Evolutionary conservation across 2,888 invertebrate species (phyloP).

Genomic region (Protonemura montana): DNA sequence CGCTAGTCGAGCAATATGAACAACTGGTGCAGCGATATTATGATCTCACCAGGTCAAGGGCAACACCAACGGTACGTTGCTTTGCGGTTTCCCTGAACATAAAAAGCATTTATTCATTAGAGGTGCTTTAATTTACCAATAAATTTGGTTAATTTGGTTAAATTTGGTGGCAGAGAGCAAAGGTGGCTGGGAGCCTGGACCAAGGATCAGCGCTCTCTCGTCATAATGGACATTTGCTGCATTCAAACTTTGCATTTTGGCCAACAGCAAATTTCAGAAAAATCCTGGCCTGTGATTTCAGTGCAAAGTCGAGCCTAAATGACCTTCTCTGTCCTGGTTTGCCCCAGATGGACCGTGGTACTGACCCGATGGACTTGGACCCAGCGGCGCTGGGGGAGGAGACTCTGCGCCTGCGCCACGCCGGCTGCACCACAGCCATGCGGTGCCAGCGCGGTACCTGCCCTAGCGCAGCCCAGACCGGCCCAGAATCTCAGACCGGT

Average conservation of each 20-base stretch:
- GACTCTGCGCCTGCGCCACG: not conserved
- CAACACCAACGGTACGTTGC: conserved; percentile 60
- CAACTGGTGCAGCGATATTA: conserved; percentile 61
- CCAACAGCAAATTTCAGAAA: too few relatives aligned
- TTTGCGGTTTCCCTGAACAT: too few relatives aligned
- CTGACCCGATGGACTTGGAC: conserved; percentile 74
- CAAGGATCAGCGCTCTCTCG: too few relatives aligned
- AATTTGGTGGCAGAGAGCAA: too few relatives aligned
- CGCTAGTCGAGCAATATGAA: conserved; percentile 63
- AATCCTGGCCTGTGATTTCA: too few relatives aligned
- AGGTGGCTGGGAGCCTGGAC: too few relatives aligned
- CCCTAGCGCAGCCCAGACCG: not conserved
- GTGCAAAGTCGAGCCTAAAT: too few relatives aligned
- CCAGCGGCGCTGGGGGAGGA: not conserved
- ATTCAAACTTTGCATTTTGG: too few relatives aligned
- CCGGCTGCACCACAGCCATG: not conserved
- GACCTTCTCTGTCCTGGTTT: conserved; percentile 44
- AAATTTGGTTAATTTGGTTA: too few relatives aligned
- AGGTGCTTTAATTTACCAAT: too few relatives aligned
- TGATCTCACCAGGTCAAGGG: conserved; percentile 59
- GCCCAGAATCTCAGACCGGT: not conserved
- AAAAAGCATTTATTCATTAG: too few relatives aligned
- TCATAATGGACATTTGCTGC: too few relatives aligned
- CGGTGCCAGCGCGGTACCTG: conserved; percentile 23
- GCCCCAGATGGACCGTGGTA: conserved; percentile 71